Base-by-base conservation (phyloP, 2,888 invertebrate genomes). In the Cloeon dipterum region DNA sequence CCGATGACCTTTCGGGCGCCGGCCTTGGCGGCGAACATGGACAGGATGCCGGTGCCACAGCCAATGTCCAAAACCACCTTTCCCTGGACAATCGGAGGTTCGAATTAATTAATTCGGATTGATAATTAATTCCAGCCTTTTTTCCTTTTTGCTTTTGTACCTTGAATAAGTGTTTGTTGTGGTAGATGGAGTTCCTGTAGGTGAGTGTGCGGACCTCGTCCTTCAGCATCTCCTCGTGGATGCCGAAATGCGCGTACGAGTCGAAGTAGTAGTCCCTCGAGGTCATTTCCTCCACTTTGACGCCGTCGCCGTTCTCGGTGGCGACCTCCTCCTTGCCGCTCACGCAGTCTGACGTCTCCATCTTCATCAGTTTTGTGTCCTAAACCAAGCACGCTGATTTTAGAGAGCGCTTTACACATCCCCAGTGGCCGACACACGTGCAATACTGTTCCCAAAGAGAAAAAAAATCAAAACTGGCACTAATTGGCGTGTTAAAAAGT, bases 181-280 rank as follows among this genome's bases (percentile, higher is more conserved):
- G 93, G 54, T 91, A 91, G 85, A 99, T 96, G 10, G 98, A 91
- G 55, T 96, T 96, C 38, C 94, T 75, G 58, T 99, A 99, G 2
- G 96, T 96, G 42, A 91, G 67, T 13, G 98, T 99, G 38, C 98
- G 71, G 20, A 98, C 93, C 68, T 98, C 96, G 58, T 99, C 98
- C 60, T 99, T 99, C 42, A 99, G 62, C 98, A 99, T 98, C 62
- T 98, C 98, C 64, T 99, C 98, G 55, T 99, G 98, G 49, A 99
- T 99, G 33, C 96, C 98, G 58, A 98, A 99, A 62, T 99, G 98
- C 35, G 98, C 98, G 56, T 99, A 99, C 0, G 96, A 98, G 60
- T 99, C 98, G 56, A 99, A 99, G 57, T 99, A 99, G 58, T 99
- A 99, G 57, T 99, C 98, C 47, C 93, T 72, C 5, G 96, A 96